Evolutionary conservation across 2,888 invertebrate species (phyloP).

Genomic region (Polylopha cassiicola): DNA sequence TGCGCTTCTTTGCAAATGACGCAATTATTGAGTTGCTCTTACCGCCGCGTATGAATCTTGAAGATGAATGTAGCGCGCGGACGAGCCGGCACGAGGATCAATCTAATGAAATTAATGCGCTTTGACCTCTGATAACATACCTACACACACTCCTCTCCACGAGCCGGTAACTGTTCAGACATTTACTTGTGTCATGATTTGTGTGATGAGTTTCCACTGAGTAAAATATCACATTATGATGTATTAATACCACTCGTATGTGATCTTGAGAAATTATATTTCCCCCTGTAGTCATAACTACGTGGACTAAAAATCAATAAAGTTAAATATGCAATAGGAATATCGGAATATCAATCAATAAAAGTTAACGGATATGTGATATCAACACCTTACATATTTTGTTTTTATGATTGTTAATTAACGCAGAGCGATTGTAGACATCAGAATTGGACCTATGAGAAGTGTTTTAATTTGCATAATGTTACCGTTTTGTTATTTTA

Average conservation of each 20-base stretch:
- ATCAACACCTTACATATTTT: constrained; percentile 28
- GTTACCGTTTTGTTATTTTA: constrained; percentile 53
- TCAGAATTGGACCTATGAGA: constrained; percentile 38
- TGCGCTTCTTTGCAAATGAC: constrained; percentile 29
- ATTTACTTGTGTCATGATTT: no score
- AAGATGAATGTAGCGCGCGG: neutral
- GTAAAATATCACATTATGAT: no score
- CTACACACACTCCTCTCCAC: no score
- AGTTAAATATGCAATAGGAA: constrained; percentile 10
- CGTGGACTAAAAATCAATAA: no score
- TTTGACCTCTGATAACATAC: no score
- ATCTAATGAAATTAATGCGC: no score
- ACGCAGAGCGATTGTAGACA: constrained; percentile 29
- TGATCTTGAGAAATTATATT: no score
- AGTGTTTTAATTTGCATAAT: constrained; percentile 52
- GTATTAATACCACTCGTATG: no score
- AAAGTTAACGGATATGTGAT: constrained; percentile 35
- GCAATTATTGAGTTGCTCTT: constrained; percentile 25
- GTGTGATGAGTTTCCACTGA: no score
- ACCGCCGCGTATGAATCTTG: neutral
- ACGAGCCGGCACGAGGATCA: no score
- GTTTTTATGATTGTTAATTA: constrained; percentile 33
- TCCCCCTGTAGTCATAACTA: no score
- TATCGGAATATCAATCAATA: constrained; percentile 29
- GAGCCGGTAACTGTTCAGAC: no score